Evolutionary conservation across 2,888 invertebrate species (phyloP).

Genomic region (Blastobasis lacticolella): DNA sequence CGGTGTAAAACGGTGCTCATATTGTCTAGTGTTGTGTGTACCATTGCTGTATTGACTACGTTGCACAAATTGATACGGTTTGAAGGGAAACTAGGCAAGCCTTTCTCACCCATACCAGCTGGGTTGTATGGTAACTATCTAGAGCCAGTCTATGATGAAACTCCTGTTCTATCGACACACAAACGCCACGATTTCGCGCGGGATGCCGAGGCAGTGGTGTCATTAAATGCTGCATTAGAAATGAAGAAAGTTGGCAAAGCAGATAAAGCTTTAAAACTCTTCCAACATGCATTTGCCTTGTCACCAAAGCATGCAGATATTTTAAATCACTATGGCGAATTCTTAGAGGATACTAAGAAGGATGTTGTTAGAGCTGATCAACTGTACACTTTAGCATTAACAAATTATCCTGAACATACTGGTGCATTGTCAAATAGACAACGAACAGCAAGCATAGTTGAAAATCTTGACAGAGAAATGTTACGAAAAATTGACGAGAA

Average conservation of each 20-base stretch:
- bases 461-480: slow-evolving; percentile 88
- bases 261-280: slow-evolving; percentile 88
- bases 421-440: slow-evolving; percentile 86
- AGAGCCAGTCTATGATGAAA: slow-evolving; percentile 42
- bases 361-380: slow-evolving; percentile 94
- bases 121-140: slow-evolving; percentile 57
- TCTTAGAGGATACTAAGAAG: slow-evolving; percentile 87
- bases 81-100: slow-evolving; percentile 50
- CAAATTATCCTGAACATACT: slow-evolving; percentile 86
- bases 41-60: slow-evolving; percentile 55
- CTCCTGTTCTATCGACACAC: slow-evolving; percentile 22
- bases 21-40: slow-evolving; percentile 60
- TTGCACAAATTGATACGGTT: slow-evolving; percentile 53
- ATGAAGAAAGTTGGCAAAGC: slow-evolving; percentile 88
- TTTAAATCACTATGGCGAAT: slow-evolving; percentile 93
- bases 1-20: slow-evolving; percentile 59
- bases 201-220: slow-evolving; percentile 85
- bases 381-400: slow-evolving; percentile 89
- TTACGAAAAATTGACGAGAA: slow-evolving; percentile 88
- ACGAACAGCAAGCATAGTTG: slow-evolving; percentile 90
- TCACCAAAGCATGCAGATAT: slow-evolving; percentile 95
- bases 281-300: slow-evolving; percentile 92
- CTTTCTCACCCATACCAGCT: slow-evolving; percentile 59
- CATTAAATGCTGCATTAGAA: slow-evolving; percentile 87
- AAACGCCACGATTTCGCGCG: slow-evolving; percentile 37